These are phyloP conservation scores for Leucophenga varia DNA, from an alignment of 1,140 invertebrate genomes.

Conservation along the genomic window DNA sequence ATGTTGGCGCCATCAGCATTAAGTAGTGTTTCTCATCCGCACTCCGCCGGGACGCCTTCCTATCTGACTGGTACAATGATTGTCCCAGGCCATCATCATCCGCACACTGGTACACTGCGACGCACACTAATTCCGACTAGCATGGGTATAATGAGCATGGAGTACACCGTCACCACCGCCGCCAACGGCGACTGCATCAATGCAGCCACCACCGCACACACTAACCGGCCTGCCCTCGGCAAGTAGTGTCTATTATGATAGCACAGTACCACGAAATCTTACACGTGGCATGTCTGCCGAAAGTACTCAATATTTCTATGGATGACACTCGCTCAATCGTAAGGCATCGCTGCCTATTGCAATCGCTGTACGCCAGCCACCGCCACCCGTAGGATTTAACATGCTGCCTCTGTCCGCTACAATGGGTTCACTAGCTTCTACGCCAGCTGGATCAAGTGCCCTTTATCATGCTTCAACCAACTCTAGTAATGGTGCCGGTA, in stretches of 20 bases:
- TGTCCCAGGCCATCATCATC: constrained; percentile 34
- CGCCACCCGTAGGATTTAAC: constrained; percentile 26
- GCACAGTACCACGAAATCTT: constrained; percentile 32
- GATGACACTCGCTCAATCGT: constrained; percentile 42
- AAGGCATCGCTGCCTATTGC: constrained; percentile 39
- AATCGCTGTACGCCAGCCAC: constrained; percentile 25
- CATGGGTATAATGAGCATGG: constrained; percentile 37
- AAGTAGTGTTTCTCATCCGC: constrained; percentile 22
- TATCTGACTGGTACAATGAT: constrained; percentile 36
- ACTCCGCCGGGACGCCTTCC: constrained; percentile 14
- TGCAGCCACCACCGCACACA: constrained; percentile 16
- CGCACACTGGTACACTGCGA: constrained; percentile 26
- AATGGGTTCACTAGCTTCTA: constrained; percentile 20
- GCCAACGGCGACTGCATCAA: constrained; percentile 1
- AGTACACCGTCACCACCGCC: constrained; percentile 28
- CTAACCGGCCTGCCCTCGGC: constrained; percentile 17
- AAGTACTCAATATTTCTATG: constrained; percentile 37
- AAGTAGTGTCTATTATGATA: constrained; percentile 32
- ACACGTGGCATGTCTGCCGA: constrained; percentile 32
- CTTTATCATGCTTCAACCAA: not conserved
- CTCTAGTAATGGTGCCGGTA: constrained; percentile 14
- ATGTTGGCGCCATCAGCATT: constrained; percentile 24
- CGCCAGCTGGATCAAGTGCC: constrained; percentile 3
- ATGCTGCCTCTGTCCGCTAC: constrained; percentile 34
- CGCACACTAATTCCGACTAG: constrained; percentile 36